Base-by-base conservation (phyloP, 2,888 invertebrate genomes). In the Torymus auratus region DNA sequence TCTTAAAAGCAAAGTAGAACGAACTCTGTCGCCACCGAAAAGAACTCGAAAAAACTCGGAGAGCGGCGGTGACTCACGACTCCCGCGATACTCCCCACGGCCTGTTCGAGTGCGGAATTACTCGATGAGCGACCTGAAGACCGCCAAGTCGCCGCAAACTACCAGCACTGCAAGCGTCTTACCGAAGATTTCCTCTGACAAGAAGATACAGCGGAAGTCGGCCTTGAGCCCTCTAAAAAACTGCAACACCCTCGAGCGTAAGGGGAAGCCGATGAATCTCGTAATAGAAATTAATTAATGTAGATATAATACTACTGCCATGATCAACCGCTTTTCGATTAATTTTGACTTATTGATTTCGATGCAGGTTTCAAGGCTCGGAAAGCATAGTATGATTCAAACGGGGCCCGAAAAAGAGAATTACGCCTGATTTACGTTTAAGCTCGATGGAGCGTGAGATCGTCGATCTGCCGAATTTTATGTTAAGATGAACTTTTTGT, bases 331-430 rank as follows among this genome's bases (percentile, higher is more conserved):
- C 17, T 12, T 58, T 50, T 50, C 23, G 62, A 65, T 65, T 64
- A 17, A 7, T 41, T 17, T 70, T 28, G 3, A 7, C 7, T 41
- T 23, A n/a, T 62, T 58, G 13, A 23, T 64, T 68, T 17, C n/a
- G 11, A 28, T 76, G 14, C 53, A 82, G 80, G n/a, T 70, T 13
- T 71, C 82, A 11, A 80, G 41, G 78, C 13, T 80, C 28, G 58
- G 61, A 15, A 77, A 65, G n/a, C 55, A 55, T 4, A 55, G 5
- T 15, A 75, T 53, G 55, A 41, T 72, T 5, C 64, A 78, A 60
- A 69, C 64, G 4, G 74, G 82, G 2, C 78, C 84, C 17, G 89
- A 89, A 65, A 90, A 90, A 72, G 89, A 90, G 76, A 89, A 89
- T 62, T 87, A 85, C 80, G 82, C 83, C 64, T 87, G 76, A 85